A percentile compares a stretch with the other conserved stretches of the same genome.
Evolutionary conservation across 2,888 invertebrate species (phyloP).

Genomic region (Globia sparganii): DNA sequence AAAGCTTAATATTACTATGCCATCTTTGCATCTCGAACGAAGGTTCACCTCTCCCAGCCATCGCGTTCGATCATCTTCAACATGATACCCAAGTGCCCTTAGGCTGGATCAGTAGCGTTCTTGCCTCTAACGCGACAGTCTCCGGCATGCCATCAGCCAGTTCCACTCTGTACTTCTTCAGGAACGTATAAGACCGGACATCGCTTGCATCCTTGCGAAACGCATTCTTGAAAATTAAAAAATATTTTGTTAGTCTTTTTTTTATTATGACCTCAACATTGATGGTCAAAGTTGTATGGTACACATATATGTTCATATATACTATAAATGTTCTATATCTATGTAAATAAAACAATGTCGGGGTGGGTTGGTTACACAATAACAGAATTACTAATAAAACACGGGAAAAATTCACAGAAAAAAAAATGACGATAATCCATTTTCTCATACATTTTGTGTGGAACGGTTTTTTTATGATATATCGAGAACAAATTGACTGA

Average conservation of each 20-base stretch:
- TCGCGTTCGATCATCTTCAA: conserved; percentile 58
- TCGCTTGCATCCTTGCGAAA: conserved; percentile 70
- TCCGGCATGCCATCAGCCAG: conserved; percentile 66
- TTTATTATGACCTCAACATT: too few species aligned
- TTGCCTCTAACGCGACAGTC: conserved; percentile 32
- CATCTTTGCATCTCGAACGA: neutral
- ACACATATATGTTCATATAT: too few species aligned
- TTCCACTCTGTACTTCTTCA: conserved; percentile 71
- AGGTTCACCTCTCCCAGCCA: conserved; percentile 52
- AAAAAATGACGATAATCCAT: too few species aligned
- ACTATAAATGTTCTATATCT: too few species aligned
- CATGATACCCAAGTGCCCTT: conserved; percentile 40
- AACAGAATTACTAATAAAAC: too few species aligned
- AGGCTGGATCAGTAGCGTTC: conserved; percentile 45
- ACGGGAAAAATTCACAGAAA: too few species aligned
- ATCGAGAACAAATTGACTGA: too few species aligned
- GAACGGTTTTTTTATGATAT: too few species aligned
- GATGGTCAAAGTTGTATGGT: neutral
- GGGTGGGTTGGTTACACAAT: too few species aligned
- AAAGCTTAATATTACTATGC: neutral
- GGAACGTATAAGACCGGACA: conserved; percentile 71
- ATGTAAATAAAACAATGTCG: too few species aligned
- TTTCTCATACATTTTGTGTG: too few species aligned
- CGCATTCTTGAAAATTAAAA: conserved; percentile 28
- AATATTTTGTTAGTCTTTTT: too few species aligned